Conservation (phyloP, 2,888 invertebrate species). For the Tipula unca region DNA sequence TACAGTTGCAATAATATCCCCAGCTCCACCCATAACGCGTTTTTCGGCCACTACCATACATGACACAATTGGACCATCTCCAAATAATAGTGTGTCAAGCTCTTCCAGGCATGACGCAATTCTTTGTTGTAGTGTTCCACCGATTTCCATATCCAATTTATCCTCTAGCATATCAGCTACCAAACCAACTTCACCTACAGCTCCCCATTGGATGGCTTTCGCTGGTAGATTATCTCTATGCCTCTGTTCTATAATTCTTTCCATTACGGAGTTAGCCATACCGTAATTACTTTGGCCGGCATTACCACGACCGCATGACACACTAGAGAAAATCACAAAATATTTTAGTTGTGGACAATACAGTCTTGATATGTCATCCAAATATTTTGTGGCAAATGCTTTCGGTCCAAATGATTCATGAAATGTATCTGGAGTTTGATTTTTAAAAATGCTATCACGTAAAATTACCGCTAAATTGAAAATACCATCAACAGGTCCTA, state of each 20-base stretch:
- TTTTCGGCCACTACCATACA: constrained; percentile 87
- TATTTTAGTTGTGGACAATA: constrained; percentile 51
- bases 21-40: constrained; percentile 46
- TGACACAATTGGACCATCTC: constrained; percentile 59
- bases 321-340: constrained; percentile 88
- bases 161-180: constrained; percentile 68
- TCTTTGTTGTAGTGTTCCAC: constrained; percentile 78
- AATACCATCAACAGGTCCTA: constrained; percentile 71
- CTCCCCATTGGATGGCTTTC: constrained; percentile 87
- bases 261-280: constrained; percentile 84
- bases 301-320: constrained; percentile 86
- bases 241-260: constrained; percentile 72
- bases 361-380: constrained; percentile 58
- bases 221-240: constrained; percentile 61
- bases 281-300: constrained; percentile 88
- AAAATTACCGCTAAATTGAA: constrained; percentile 84
- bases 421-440: constrained; percentile 64
- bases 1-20: constrained; percentile 64
- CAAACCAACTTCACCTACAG: constrained; percentile 80
- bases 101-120: constrained; percentile 72
- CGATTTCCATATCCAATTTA: constrained; percentile 57
- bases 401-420: constrained; percentile 64
- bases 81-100: constrained; percentile 64
- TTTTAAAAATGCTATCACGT: constrained; percentile 65
- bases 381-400: constrained; percentile 66